Conservation (phyloP, 2,888 invertebrate species). For the Caenorhabditis imperialis region DNA sequence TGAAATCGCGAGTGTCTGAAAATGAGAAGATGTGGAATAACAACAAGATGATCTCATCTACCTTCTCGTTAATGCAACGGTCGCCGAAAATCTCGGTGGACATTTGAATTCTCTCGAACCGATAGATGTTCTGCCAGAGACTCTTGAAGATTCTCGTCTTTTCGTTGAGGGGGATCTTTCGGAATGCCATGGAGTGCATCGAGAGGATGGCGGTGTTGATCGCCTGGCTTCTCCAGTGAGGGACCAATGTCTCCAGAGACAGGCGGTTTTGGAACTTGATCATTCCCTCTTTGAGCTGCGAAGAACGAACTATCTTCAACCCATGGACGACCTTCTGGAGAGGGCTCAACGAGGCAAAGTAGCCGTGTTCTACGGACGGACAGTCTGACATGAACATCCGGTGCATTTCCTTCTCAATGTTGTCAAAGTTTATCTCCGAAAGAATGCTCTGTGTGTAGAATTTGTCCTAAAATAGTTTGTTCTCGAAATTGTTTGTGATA, state of each 20-base stretch:
- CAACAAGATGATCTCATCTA: background rate
- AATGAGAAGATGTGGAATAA: background rate
- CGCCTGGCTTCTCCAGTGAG: slow-evolving; percentile 39
- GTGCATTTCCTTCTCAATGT: slow-evolving; percentile 31
- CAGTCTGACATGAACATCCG: slow-evolving; percentile 23
- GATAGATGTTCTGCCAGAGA: slow-evolving; percentile 47
- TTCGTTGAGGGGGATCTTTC: slow-evolving; percentile 28
- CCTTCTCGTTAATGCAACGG: slow-evolving; percentile 37
- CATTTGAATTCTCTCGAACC: slow-evolving; percentile 49
- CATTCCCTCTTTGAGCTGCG: slow-evolving; percentile 5
- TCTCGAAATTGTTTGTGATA: background rate
- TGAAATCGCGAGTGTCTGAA: slow-evolving; percentile 42
- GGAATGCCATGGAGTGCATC: slow-evolving; percentile 49
- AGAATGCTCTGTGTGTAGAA: slow-evolving; percentile 25
- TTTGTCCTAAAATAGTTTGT: slow-evolving; percentile 15
- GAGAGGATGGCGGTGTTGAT: slow-evolving; percentile 27
- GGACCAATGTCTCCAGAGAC: slow-evolving; percentile 28
- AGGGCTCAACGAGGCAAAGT: slow-evolving; percentile 22
- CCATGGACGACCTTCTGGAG: slow-evolving; percentile 32
- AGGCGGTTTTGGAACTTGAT: slow-evolving; percentile 41
- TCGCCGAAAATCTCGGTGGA: slow-evolving; percentile 49
- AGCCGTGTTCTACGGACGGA: slow-evolving; percentile 32
- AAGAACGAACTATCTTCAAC: slow-evolving; percentile 22
- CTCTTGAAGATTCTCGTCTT: slow-evolving; percentile 42
- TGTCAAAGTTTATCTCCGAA: slow-evolving; percentile 24